Base-by-base conservation (phyloP, 2,888 invertebrate species). In the Ommatoiulus sabulosus region DNA sequence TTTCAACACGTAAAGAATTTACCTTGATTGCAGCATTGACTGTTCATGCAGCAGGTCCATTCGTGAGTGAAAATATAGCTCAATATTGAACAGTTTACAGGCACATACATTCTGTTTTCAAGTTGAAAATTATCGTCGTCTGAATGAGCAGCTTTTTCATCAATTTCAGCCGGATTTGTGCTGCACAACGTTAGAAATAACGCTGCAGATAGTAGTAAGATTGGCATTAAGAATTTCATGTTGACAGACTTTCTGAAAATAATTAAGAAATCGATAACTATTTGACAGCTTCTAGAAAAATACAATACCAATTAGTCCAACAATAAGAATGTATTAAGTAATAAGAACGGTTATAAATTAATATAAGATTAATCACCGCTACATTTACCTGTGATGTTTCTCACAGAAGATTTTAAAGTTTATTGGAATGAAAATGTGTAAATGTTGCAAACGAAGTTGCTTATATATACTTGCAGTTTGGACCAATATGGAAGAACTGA, bases 11-110 rank as follows among this genome's bases (percentile, higher is more conserved):
- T 35, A 0, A 35, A 35, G 35, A 35, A 52, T 17, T 4, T 72
- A 72, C 72, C 72, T 72, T 20, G 20, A 72, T 72, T 72, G 72
- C 72, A 20, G 24, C 72, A 72, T 24, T 72, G 72, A 72, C 20
- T 24, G 72, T 72, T 72, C 24, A 72, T 6, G 24, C 72, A 72
- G 20, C 72, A 72, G 1, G 72, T 20, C 24, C 20, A 20, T 24
- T 72, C 72, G 5, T 72, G 72, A 24, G 20, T 72, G 20, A 72
- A 24, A 72, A 72, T 7, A 24, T 8, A 72, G 24, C 8, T 72
- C 72, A 72, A 24, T 72, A 72, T 24, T 72, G 72, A 24, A 7
- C 72, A 72, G 24, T 72, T 72, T 24, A 72, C n/a, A 72, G 24
- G 0, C 24, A 72, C n/a, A 8, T 3, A 6, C 72, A 72, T 72